These are phyloP conservation scores for Holocentrus rufus DNA, from an alignment of 2,797 vertebrate genomes.

Conservation along the genomic window DNA sequence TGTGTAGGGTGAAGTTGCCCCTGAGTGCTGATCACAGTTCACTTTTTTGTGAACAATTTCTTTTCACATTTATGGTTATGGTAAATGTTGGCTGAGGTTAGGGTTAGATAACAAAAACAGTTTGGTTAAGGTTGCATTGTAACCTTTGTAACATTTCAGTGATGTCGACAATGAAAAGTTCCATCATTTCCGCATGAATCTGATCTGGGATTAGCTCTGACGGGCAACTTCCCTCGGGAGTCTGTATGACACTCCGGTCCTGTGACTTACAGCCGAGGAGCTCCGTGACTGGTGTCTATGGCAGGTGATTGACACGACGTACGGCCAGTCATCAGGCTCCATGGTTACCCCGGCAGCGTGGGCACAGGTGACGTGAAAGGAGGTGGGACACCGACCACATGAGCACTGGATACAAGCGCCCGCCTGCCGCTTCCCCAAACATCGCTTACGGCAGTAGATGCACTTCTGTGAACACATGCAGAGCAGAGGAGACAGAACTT, in stretches of 20 bases:
- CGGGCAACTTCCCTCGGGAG: too few species aligned
- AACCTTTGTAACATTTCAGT: too few species aligned
- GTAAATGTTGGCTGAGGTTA: too few species aligned
- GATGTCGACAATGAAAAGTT: too few species aligned
- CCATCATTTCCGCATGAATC: too few species aligned
- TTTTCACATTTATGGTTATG: too few species aligned
- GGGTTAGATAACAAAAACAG: too few species aligned
- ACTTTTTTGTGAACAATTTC: too few species aligned
- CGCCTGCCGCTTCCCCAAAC: conserved; percentile 83
- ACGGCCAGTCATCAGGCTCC: conserved; percentile 96
- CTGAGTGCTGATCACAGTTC: too few species aligned
- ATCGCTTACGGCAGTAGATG: conserved; percentile 85
- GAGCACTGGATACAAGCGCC: conserved; percentile 98
- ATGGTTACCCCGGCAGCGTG: conserved; percentile 94
- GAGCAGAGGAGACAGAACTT: conserved; percentile 41
- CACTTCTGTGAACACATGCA: conserved; percentile 80
- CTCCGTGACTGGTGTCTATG: conserved; percentile 90
- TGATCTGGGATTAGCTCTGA: too few species aligned
- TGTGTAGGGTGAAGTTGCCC: too few species aligned
- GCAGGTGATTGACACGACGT: conserved; percentile 95
- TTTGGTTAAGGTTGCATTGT: too few species aligned
- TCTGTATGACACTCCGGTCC: conserved; percentile 24
- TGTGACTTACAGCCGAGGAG: conserved; percentile 86
- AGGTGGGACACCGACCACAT: conserved; percentile 91
- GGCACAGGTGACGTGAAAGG: conserved; percentile 97